These are phyloP conservation scores for Deilephila porcellus DNA, from an alignment of 2,888 invertebrate genomes.

Conservation along the genomic window DNA sequence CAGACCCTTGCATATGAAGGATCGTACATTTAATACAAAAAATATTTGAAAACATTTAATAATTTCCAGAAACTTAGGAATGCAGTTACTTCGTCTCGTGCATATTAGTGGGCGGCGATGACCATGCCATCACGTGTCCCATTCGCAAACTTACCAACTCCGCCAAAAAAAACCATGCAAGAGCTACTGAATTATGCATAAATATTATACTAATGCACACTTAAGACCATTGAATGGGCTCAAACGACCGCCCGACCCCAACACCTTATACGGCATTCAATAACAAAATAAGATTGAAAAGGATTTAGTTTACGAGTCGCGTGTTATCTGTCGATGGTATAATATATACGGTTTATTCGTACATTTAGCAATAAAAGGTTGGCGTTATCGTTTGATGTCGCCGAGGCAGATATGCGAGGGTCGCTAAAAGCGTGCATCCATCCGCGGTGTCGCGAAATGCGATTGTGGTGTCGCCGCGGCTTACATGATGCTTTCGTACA, in stretches of 20 bases:
- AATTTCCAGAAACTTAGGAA: too few species aligned
- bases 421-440: slow-evolving; percentile 65
- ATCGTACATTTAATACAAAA: too few species aligned
- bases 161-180: not conserved
- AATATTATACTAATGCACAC: not conserved
- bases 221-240: slow-evolving; percentile 12
- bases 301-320: slow-evolving; percentile 25
- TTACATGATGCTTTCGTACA: slow-evolving; percentile 10
- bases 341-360: slow-evolving; percentile 34
- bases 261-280: slow-evolving; percentile 19
- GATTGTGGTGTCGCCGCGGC: slow-evolving; percentile 45
- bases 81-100: too few species aligned
- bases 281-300: slow-evolving; percentile 20
- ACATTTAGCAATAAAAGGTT: slow-evolving; percentile 30
- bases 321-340: slow-evolving; percentile 43
- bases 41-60: too few species aligned
- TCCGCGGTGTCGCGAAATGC: slow-evolving; percentile 52
- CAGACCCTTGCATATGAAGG: too few species aligned
- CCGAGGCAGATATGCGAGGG: slow-evolving; percentile 42
- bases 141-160: not conserved
- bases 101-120: too few species aligned
- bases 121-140: not conserved
- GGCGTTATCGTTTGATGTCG: slow-evolving; percentile 38
- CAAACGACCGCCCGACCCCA: not conserved
- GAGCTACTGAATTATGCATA: not conserved